A percentile compares a stretch with the other conserved stretches of the same genome.
Conservation (phyloP, 2,888 invertebrate species). For the Caenorhabditis becei region DNA sequence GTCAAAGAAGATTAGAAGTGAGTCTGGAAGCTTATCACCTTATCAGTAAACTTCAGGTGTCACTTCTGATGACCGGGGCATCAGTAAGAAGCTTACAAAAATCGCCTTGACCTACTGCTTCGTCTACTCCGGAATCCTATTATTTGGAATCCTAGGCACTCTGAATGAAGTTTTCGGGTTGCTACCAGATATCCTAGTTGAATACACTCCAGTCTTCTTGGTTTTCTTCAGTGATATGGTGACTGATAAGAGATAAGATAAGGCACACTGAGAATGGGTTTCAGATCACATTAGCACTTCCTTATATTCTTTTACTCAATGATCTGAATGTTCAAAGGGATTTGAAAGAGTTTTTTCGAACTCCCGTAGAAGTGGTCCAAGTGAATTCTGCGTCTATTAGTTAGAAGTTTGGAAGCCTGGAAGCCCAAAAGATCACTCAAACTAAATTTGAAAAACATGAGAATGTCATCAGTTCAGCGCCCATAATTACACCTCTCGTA, state of each 20-base stretch:
- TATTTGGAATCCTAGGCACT: neutral
- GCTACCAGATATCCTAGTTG: neutral
- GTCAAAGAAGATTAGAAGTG: neutral
- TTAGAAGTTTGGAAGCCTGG: too few species aligned
- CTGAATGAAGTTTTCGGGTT: neutral
- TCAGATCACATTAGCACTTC: neutral
- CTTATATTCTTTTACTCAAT: neutral
- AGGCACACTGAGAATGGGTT: too few species aligned
- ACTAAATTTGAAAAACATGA: too few species aligned
- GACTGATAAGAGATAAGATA: too few species aligned
- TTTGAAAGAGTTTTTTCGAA: neutral
- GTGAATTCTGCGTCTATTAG: too few species aligned
- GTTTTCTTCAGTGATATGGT: neutral
- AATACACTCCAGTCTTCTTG: neutral
- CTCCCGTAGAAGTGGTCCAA: neutral
- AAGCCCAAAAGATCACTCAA: slow-evolving; percentile 28
- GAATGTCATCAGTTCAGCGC: too few species aligned
- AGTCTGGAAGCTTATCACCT: too few species aligned
- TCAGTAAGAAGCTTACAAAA: neutral
- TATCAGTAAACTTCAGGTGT: too few species aligned
- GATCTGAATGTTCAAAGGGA: neutral
- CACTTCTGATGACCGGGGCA: neutral
- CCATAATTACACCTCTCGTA: too few species aligned
- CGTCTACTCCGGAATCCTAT: neutral
- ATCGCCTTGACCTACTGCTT: neutral